Base-by-base conservation (phyloP, 2,113 vertebrate species). In the Struthio camelus region DNA sequence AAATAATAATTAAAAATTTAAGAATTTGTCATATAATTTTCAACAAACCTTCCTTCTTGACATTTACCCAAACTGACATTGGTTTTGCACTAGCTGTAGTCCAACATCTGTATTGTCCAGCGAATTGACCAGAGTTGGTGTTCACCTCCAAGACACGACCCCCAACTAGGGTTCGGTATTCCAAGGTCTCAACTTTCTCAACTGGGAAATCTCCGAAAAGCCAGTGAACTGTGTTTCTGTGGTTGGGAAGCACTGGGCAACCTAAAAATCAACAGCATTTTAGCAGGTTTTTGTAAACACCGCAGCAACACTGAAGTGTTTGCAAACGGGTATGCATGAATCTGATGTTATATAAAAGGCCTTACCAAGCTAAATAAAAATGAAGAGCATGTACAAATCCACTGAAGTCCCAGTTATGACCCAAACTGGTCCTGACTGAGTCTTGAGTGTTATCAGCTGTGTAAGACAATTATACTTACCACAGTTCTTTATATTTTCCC, bases 61-160 rank as follows among this genome's bases (percentile, higher is more conserved):
- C 92, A 76, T 97, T 95, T 93, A 98, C 98, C 98, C 98, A 98
- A 84, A 98, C 98, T 22, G 97, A 98, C 89, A 98, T 92, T 20
- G 69, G 89, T 85, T 97, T 98, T 85, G 96, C 92, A 91, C 82
- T 96, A 67, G 96, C 66, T 84, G 96, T 91, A 23, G 98, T 98
- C 95, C 97, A 97, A 50, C 98, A 99, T 53, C 84, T 97, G 89
- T 98, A 98, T 14, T 83, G 97, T 90, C 98, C 98, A 36, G 96
- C 96, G 90, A 98, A 98, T 77, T 81, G 96, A 73, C 80, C 97
- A 27, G 97, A 97, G 70, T 67, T 95, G 10, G 98, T 97, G 95
- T 97, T 98, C 95, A 99, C 98, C 97, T 99, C 98, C 46, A 99
- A 97, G 89, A 99, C 97, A 6, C 98, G 98, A 20, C 98, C 98